These are phyloP conservation scores for human DNA, from an alignment of 2,113 vertebrate species.

Conservation along the genomic window DNA sequence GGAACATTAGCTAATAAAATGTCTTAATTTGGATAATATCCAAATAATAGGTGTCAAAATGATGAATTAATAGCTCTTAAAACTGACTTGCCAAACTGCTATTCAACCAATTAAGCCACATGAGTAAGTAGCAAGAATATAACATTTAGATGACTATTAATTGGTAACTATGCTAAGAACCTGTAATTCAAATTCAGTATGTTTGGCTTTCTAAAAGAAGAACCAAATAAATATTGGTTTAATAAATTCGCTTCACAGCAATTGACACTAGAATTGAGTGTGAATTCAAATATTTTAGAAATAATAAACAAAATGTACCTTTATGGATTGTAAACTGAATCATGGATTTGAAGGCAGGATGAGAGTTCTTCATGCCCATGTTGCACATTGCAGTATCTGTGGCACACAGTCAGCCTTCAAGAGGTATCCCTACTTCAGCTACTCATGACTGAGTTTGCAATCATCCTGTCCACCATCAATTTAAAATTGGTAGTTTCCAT, in stretches of 20 bases:
- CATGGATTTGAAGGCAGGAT: background rate
- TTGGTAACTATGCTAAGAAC: background rate
- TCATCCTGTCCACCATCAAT: background rate
- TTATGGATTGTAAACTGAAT: background rate
- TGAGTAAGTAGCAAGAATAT: constrained; percentile 26
- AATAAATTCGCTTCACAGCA: constrained; percentile 1
- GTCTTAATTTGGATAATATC: constrained; percentile 53
- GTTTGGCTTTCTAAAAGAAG: constrained; percentile 34
- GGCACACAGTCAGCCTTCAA: background rate
- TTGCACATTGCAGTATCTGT: background rate
- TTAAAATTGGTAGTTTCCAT: background rate
- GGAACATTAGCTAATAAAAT: constrained; percentile 57
- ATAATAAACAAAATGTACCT: background rate
- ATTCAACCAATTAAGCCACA: constrained; percentile 40
- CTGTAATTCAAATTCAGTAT: constrained; percentile 35
- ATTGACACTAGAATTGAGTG: background rate
- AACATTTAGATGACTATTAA: constrained; percentile 40
- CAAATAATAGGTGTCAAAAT: constrained; percentile 59
- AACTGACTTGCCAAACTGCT: constrained; percentile 33
- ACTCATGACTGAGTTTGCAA: background rate
- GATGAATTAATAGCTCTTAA: constrained; percentile 54
- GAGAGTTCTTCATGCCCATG: background rate
- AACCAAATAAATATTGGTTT: constrained; percentile 3
- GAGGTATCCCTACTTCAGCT: background rate
- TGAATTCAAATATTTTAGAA: background rate